Percentiles rank a stretch among this genome's conserved stretches.
These are phyloP conservation scores for Cryptocheilus praepositus DNA, from an alignment of 2,888 invertebrate genomes.

Conservation along the genomic window DNA sequence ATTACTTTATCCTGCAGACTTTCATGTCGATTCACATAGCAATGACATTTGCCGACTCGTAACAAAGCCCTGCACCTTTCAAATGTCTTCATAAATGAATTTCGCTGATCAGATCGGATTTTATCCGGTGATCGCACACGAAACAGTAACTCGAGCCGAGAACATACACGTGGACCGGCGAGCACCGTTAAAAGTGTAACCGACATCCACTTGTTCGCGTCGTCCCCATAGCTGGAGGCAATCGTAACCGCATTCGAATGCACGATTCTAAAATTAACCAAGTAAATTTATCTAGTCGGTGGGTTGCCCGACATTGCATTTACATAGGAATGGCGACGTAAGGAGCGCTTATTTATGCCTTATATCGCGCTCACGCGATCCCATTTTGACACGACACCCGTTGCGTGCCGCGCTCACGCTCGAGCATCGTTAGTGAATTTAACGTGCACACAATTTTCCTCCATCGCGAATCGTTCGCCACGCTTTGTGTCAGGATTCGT, in stretches of 20 bases:
- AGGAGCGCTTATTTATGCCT: conserved; percentile 67
- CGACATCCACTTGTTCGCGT: background rate
- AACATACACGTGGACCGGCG: background rate
- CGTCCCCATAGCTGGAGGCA: background rate
- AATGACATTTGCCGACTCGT: no score
- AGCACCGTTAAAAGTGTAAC: background rate
- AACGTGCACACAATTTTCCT: no score
- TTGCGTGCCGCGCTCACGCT: conserved; percentile 4
- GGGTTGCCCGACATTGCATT: conserved; percentile 32
- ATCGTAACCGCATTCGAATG: conserved; percentile 4
- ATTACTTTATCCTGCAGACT: no score
- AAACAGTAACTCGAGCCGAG: background rate
- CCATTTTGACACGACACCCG: conserved; percentile 55
- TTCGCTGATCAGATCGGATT: background rate
- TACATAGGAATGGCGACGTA: conserved; percentile 65
- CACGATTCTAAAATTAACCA: conserved; percentile 5
- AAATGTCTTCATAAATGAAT: background rate
- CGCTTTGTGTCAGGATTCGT: no score
- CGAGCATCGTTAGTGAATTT: conserved; percentile 3
- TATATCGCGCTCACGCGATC: conserved; percentile 62
- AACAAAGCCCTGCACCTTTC: no score
- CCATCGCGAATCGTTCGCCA: no score
- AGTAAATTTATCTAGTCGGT: conserved; percentile 53
- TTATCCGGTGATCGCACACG: background rate
- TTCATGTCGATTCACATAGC: no score